Evolutionary conservation across 2,113 vertebrate species (phyloP), one percentile per base, ranked within the genome.

Genomic region (Rhabdomys dilectus): DNA sequence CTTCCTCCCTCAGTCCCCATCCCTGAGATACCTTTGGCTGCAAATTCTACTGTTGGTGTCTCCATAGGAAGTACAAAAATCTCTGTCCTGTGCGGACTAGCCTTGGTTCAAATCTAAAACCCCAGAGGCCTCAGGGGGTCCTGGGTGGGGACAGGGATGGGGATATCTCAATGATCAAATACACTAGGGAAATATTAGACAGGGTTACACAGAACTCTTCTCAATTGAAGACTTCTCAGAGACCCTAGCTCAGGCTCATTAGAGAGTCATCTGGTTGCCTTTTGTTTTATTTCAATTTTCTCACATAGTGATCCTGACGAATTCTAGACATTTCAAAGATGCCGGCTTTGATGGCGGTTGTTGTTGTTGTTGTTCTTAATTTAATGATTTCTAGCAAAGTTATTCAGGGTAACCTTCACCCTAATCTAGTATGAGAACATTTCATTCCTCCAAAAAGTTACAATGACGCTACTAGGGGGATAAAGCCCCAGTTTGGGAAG

Each of bases 91-190:
- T 42, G 36, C 56, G 34, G 42, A 7, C 66, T n/a, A 19, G 45
- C 45, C 62, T 58, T 66, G 34, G 70, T 48, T 60, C 91, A 58
- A 84, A 24, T 12, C n/a, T n/a, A 66, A 31, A 36, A 34, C 26
- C 19, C 29, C 70, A 17, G n/a, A 84, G 42, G 5, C 4, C 1
- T 36, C 1, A 56, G 19, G 26, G 19, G 17, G 29, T 60, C 68
- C 45, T 36, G 22, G 22, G 42, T 7, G 39, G 29, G 34, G n/a
- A 8, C 34, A 11, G 51, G 51, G 51, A 9, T 51, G 29, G 64
- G 10, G 22, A 29, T 5, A 3, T 60, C 56, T 84, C 4, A 0
- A 5, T 39, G 2, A 1, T 60, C 9, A 21, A 68, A 31, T 6
- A 78, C 12, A 73, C 26, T 73, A 88, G 31, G 48, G 7, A 66